Evolutionary conservation across 2,113 vertebrate species (phyloP).

Genomic region (Turnix velox): DNA sequence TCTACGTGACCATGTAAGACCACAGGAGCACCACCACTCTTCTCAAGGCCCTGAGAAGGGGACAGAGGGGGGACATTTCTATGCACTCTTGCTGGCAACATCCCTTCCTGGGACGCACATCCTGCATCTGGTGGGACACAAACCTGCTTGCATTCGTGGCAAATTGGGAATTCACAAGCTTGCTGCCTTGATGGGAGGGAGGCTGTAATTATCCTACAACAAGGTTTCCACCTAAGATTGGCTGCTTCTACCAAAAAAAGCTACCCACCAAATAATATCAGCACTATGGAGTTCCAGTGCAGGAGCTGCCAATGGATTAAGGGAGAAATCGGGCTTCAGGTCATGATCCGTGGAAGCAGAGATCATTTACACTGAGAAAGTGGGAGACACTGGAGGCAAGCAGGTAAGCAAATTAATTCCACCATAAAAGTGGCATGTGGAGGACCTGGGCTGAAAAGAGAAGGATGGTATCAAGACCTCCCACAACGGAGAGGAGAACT

Average conservation of each 20-base stretch:
- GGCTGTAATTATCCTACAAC: not conserved
- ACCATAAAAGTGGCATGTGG: not conserved
- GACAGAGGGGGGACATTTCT: not conserved
- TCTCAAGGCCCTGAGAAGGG: not conserved
- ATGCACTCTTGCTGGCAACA: not conserved
- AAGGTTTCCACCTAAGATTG: not conserved
- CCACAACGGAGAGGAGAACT: not conserved
- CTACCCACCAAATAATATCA: not conserved
- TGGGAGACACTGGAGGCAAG: not conserved
- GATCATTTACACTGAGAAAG: not conserved
- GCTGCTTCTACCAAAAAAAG: not conserved
- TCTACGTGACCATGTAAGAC: not conserved
- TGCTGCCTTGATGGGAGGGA: not conserved
- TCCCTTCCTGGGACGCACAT: not conserved
- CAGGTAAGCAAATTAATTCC: not conserved
- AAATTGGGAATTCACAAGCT: not conserved
- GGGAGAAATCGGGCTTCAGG: not conserved
- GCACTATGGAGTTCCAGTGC: rapidly evolving
- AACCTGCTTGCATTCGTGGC: not conserved
- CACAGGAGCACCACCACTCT: not conserved
- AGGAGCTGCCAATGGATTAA: not conserved
- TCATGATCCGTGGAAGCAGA: not conserved
- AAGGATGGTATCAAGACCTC: not conserved
- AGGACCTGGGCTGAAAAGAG: not conserved
- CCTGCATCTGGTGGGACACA: not conserved